Conservation (phyloP, 2,113 vertebrate genomes). For the Solenodon paradoxus region DNA sequence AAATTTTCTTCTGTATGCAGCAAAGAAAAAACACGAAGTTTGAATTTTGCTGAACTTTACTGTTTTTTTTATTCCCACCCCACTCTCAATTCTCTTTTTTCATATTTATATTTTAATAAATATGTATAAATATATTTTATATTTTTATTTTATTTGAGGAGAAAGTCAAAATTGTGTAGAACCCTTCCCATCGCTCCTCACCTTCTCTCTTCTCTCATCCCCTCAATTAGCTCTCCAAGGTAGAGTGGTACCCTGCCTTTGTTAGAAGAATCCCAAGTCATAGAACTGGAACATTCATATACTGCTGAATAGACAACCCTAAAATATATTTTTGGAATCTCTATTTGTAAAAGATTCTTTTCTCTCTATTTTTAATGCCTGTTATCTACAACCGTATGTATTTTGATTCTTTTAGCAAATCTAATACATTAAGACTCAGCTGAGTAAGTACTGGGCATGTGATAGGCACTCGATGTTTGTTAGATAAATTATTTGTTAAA, state of each 20-base stretch:
- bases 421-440: constrained; percentile 10
- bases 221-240: background rate
- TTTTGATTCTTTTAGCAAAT: constrained; percentile 34
- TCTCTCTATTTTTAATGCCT: background rate
- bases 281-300: background rate
- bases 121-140: no score
- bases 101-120: no score
- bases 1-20: background rate
- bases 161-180: background rate
- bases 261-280: background rate
- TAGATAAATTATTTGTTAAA: constrained; percentile 29
- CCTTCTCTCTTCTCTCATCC: no score
- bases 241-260: background rate
- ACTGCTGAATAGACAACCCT: background rate
- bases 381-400: background rate
- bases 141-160: constrained; percentile 12
- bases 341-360: constrained; percentile 20
- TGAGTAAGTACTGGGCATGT: constrained; percentile 29
- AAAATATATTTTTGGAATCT: constrained; percentile 33
- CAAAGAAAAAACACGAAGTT: background rate
- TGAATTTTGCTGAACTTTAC: background rate
- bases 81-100: background rate
- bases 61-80: background rate
- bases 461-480: constrained; percentile 5
- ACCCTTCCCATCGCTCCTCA: background rate